phyloP scores from a whole-genome alignment of 2,797 vertebrate genomes.

The Dendrocincla tyrannina region DNA sequence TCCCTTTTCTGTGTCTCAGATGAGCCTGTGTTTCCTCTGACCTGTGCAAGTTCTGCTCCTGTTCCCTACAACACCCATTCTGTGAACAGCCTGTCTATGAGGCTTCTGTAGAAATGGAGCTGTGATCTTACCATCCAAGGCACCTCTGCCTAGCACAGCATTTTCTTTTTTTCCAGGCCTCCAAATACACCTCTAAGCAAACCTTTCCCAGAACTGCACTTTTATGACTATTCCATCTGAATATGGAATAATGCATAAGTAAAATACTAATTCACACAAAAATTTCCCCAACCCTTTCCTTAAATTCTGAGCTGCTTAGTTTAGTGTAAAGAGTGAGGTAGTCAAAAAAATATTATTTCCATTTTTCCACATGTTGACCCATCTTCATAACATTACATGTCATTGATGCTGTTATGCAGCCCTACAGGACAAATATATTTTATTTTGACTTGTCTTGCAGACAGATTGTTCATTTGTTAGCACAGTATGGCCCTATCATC shows the following conservation, averaged over 20 bases:
- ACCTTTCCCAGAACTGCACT: neutral
- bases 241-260: neutral
- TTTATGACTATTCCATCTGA: neutral
- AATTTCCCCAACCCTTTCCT: neutral
- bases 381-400: neutral
- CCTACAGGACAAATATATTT: neutral
- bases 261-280: neutral
- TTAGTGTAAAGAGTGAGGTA: neutral
- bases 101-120: neutral
- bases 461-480: neutral
- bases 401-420: neutral
- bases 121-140: neutral
- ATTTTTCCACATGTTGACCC: neutral
- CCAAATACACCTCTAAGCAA: neutral
- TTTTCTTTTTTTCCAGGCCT: neutral
- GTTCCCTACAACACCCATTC: accelerated
- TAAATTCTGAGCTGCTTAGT: neutral
- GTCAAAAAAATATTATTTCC: neutral
- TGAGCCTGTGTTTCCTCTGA: neutral
- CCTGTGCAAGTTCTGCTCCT: neutral
- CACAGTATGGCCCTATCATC: neutral
- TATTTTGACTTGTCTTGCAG: neutral
- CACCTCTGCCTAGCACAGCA: neutral
- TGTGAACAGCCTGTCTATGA: neutral
- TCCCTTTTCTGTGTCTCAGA: neutral